Evolutionary conservation across 2,113 vertebrate genomes (phyloP), one percentile per base, ranked within the genome.

Genomic region (Anolis carolinensis): DNA sequence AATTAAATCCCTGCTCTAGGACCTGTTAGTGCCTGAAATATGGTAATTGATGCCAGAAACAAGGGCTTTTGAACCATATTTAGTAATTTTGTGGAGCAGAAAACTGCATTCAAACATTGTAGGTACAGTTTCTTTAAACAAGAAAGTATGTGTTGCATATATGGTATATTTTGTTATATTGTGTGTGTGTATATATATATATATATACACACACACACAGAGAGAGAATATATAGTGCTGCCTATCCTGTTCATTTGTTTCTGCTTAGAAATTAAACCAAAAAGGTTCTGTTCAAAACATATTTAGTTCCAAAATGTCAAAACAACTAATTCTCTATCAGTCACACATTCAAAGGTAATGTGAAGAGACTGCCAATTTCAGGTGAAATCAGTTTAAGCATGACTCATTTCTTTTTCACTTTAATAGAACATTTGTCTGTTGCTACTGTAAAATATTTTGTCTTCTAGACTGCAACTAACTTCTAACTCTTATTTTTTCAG

Each of bases 401-500:
- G 32, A 36, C 34, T 34, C 48, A 34, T 25, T n/a, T 20, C 71
- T 82, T 90, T 84, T 63, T 36, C n/a, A 30, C 83, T 86, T 71
- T 0, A 0, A 11, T 20, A 25, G 11, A 70, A 4, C 80, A 21
- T 85, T 88, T 70, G 25, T 89, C 30, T 13, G 74, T 3, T 0
- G n/a, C 75, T 6, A 0, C 2, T 62, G 72, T 32, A 0, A 52
- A 39, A 44, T 21, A 20, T 23, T 23, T 36, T 2, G 0, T n/a
- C 2, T 21, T 74, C 75, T 87, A 0, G 36, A 84, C 0, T 1
- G 75, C 76, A 84, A 68, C 75, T 23, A 0, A 34, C 23, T 11
- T 23, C 13, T 68, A 1, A 88, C 39, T 79, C 0, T 85, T 27
- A 39, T 5, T 75, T 85, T 88, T 93, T 36, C 52, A 90, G 97